These are phyloP conservation scores for Rhagium mordax DNA, from an alignment of 2,888 invertebrate genomes.

Conservation along the genomic window DNA sequence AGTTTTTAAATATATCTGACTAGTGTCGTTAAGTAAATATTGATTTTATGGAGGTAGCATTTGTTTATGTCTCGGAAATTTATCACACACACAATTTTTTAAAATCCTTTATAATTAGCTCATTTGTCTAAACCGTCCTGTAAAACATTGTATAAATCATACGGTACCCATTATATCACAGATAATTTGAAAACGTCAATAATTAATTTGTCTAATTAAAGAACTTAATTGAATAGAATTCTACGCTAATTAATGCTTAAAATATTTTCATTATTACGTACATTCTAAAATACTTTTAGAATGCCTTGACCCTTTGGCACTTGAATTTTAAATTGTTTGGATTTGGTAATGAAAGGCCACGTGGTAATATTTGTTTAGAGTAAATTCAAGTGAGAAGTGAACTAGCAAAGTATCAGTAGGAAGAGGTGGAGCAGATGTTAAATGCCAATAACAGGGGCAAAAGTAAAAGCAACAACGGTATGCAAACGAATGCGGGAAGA, in stretches of 20 bases:
- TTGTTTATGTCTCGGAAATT: too few species aligned
- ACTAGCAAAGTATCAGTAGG: constrained; percentile 23
- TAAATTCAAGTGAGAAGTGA: constrained; percentile 27
- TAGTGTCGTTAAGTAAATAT: too few species aligned
- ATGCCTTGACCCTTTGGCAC: neutral
- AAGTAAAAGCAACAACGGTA: constrained; percentile 61
- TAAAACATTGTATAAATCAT: too few species aligned
- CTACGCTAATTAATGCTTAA: neutral
- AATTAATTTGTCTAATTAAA: neutral
- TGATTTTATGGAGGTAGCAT: too few species aligned
- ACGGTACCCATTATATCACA: neutral
- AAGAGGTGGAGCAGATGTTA: constrained; percentile 40
- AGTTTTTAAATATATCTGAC: too few species aligned
- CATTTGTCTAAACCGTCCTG: too few species aligned
- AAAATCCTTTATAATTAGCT: too few species aligned
- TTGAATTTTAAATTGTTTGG: neutral
- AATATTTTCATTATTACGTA: neutral
- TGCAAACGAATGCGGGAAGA: constrained; percentile 67
- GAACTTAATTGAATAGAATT: neutral
- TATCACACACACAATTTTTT: too few species aligned
- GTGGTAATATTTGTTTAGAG: constrained; percentile 5
- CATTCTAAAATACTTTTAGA: neutral
- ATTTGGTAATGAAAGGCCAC: neutral
- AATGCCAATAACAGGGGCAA: constrained; percentile 54
- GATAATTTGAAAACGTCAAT: neutral